Base-by-base conservation (phyloP, 2,113 vertebrate species). In the Macaca mulatta region DNA sequence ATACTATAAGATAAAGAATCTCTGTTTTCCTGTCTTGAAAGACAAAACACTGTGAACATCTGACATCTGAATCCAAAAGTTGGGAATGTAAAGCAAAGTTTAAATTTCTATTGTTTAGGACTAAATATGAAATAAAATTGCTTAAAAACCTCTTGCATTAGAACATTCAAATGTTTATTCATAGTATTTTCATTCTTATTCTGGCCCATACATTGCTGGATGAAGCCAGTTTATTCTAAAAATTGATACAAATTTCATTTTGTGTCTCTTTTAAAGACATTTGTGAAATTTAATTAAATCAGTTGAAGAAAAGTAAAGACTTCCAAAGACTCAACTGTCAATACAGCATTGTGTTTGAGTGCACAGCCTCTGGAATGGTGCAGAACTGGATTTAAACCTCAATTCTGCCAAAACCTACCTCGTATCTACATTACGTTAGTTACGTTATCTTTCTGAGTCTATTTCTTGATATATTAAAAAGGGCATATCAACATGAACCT, bases 121-220 rank as follows among this genome's bases (percentile, higher is more conserved):
- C 20, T 87, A 78, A 93, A 72, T 38, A 38, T 67, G 78, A 78
- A 95, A 85, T 75, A 78, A 97, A 95, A 55, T 38, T 84, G 10
- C 59, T 69, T 80, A 67, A 18, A 70, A 78, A 83, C 6, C 1
- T 89, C 38, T 61, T 83, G 27, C 57, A 57, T 40, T 48, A 50
- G 30, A 75, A 82, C 55, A 83, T 83, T 45, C 6, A 79, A 25
- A 79, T 83, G 3, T 95, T 77, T 81, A 17, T 85, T 52, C 69
- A 69, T 40, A 9, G 3, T 16, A 61, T 59, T 55, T 81, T 95
- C 35, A 82, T 45, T 82, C 40, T 0, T 69, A 78, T 38, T 5
- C 13, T 72, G 27, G 11, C 50, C 38, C 27, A 48, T 43, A 96
- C 35, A n/a, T n/a, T 69, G 32, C 67, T n/a, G 16, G 27, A 70